A percentile compares a stretch with the other conserved stretches of the same genome.
Evolutionary conservation across 1,140 invertebrate genomes (phyloP).

Genomic region (Bombus difficillimus): DNA sequence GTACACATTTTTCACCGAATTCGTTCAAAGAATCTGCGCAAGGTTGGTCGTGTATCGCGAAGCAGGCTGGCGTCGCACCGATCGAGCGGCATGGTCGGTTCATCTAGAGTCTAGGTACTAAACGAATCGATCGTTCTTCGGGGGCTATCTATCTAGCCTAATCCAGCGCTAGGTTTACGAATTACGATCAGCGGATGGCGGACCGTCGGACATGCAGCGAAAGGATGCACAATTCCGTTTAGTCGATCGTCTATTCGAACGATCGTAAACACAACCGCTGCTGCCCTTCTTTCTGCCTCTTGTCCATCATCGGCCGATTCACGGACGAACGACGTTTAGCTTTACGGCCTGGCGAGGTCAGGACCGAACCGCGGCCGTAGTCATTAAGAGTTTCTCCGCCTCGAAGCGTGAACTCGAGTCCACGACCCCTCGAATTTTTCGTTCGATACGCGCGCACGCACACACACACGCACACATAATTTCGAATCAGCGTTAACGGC

Average conservation of each 20-base stretch:
- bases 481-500: neutral
- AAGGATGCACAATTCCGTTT: conserved; percentile 9
- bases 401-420: neutral
- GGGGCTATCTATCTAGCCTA: too few relatives aligned
- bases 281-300: conserved; percentile 24
- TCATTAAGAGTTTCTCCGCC: conserved; percentile 16
- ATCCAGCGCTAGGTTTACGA: conserved; percentile 39
- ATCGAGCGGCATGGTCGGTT: neutral
- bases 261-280: conserved; percentile 8
- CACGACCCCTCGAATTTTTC: neutral
- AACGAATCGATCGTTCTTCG: neutral
- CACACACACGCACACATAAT: too few relatives aligned
- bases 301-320: conserved; percentile 51
- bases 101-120: neutral
- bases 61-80: too few relatives aligned
- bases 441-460: neutral
- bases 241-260: neutral
- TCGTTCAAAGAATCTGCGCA: too few relatives aligned
- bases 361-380: conserved; percentile 13
- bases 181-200: conserved; percentile 38
- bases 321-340: conserved; percentile 52
- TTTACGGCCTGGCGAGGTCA: conserved; percentile 36
- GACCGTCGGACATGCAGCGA: conserved; percentile 12
- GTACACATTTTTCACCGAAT: neutral
- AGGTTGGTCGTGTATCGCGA: neutral